Percentiles rank a stretch among this genome's conserved stretches.
Evolutionary conservation across 2,113 vertebrate genomes (phyloP).

Genomic region (Brienomyrus brachyistius): DNA sequence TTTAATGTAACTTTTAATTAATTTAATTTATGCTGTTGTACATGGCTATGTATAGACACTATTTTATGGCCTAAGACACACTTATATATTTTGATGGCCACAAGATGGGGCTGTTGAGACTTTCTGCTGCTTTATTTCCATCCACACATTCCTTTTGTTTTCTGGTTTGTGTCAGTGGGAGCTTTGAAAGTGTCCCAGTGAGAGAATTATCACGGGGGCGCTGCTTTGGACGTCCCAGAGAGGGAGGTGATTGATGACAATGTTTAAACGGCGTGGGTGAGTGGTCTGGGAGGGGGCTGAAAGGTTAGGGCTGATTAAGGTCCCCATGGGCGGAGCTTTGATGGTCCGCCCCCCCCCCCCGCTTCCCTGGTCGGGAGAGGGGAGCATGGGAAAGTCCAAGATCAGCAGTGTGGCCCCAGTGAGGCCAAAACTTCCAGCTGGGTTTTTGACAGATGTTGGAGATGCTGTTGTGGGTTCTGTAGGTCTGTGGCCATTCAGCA

Average conservation of each 20-base stretch:
- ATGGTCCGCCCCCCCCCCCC: neutral
- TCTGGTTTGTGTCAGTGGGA: slow-evolving; percentile 57
- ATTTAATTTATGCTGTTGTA: neutral
- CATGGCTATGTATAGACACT: neutral
- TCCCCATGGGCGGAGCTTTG: slow-evolving; percentile 26
- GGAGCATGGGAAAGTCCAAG: neutral
- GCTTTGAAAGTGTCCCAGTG: slow-evolving; percentile 47
- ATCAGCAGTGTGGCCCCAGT: neutral
- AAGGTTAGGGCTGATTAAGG: slow-evolving; percentile 35
- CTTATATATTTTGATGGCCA: neutral
- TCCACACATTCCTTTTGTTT: slow-evolving; percentile 49
- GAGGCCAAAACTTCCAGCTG: neutral
- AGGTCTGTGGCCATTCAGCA: neutral
- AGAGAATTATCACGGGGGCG: slow-evolving; percentile 54
- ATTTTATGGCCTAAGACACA: neutral
- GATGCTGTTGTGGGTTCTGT: neutral
- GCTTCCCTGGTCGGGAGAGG: neutral
- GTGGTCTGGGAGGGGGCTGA: slow-evolving; percentile 20
- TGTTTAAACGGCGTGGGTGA: slow-evolving; percentile 50
- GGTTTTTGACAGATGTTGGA: neutral
- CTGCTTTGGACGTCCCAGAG: slow-evolving; percentile 47
- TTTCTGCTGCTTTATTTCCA: neutral
- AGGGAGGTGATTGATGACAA: slow-evolving; percentile 55
- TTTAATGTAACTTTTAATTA: neutral
- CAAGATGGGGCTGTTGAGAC: slow-evolving; percentile 10